A percentile compares a stretch with the other conserved stretches of the same genome.
Conservation (phyloP, 2,113 vertebrate species). For the Pleuronectes platessa region DNA sequence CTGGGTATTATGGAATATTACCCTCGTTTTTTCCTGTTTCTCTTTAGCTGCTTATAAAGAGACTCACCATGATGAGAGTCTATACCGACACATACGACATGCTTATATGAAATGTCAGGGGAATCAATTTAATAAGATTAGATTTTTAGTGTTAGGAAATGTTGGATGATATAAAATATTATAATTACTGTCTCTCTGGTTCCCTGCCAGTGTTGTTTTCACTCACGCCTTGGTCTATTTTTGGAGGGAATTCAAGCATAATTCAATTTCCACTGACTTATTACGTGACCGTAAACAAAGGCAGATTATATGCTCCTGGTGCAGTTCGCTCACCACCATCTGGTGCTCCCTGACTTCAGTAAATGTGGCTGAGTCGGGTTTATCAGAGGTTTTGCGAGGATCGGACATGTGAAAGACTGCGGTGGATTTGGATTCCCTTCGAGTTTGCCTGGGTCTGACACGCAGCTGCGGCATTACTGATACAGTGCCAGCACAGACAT, state of each 20-base stretch:
- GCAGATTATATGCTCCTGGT: slow-evolving; percentile 48
- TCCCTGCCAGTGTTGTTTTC: slow-evolving; percentile 10
- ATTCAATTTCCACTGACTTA: slow-evolving; percentile 52
- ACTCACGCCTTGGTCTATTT: slow-evolving; percentile 42
- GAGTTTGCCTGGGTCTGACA: slow-evolving; percentile 38
- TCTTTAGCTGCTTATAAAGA: slow-evolving; percentile 3
- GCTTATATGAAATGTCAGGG: slow-evolving; percentile 8
- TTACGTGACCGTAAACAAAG: slow-evolving; percentile 60
- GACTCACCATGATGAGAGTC: neutral
- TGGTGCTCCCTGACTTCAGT: slow-evolving; percentile 47
- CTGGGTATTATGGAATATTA: slow-evolving; percentile 17
- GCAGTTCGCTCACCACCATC: slow-evolving; percentile 51
- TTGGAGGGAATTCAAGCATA: slow-evolving; percentile 49
- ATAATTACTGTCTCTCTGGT: neutral
- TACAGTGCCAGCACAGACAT: slow-evolving; percentile 45
- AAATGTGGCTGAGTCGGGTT: slow-evolving; percentile 51
- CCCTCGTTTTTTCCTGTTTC: slow-evolving; percentile 22
- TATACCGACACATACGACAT: slow-evolving; percentile 12
- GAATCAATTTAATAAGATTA: neutral
- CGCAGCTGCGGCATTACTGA: slow-evolving; percentile 18
- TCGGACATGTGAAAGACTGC: slow-evolving; percentile 49
- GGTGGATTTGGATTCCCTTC: slow-evolving; percentile 27
- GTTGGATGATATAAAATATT: neutral
- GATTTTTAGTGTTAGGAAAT: neutral
- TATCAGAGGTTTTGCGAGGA: slow-evolving; percentile 50